Evolutionary conservation across 2,797 vertebrate species (phyloP).

Genomic region (Clamator glandarius): DNA sequence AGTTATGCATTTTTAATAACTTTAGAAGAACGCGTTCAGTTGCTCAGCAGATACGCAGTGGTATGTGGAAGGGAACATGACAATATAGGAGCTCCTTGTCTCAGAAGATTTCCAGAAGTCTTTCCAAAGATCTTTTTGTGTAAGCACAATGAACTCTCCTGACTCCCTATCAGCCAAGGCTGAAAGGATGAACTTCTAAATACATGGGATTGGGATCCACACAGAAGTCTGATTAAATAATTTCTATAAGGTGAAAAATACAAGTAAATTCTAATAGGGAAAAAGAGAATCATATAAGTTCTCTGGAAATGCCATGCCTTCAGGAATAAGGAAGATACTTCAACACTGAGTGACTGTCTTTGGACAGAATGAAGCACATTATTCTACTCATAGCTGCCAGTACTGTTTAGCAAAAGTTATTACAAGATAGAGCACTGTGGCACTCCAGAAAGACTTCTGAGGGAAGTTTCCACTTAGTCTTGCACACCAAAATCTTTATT

Average conservation of each 20-base stretch:
- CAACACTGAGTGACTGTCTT: background rate
- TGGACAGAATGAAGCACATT: background rate
- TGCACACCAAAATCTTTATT: background rate
- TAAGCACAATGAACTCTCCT: too few relatives aligned
- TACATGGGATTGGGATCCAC: background rate
- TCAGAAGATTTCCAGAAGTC: background rate
- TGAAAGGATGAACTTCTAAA: background rate
- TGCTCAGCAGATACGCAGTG: background rate
- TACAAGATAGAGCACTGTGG: background rate
- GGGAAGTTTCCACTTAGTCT: background rate
- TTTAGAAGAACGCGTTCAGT: background rate
- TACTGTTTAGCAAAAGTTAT: background rate
- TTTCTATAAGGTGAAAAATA: background rate
- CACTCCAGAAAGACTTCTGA: background rate
- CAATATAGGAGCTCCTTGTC: background rate
- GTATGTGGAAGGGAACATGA: background rate
- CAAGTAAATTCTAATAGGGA: background rate
- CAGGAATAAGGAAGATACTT: background rate
- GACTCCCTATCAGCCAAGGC: background rate
- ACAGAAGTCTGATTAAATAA: background rate
- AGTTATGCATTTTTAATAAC: background rate
- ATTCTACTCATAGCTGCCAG: background rate
- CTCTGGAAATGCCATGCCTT: background rate
- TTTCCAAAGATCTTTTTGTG: background rate
- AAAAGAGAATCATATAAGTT: background rate